Percentiles rank a stretch among this genome's conserved stretches.
These are phyloP conservation scores for Ligdia adustata DNA, from an alignment of 2,888 invertebrate species.

Conservation along the genomic window DNA sequence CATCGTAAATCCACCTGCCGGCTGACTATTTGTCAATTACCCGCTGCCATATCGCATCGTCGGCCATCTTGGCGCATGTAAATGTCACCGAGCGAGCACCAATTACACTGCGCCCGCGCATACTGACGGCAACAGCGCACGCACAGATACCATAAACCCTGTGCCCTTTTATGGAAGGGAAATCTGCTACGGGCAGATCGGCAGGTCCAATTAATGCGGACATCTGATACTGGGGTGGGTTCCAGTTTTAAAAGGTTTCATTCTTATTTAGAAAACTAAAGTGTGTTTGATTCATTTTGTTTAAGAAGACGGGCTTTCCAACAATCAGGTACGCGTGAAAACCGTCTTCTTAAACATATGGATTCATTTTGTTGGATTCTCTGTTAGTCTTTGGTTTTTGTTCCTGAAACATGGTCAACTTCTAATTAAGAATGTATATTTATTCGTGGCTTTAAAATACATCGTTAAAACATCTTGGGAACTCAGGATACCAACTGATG, in stretches of 20 bases:
- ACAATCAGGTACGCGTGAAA: no score
- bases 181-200: slow-evolving; percentile 65
- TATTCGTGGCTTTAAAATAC: no score
- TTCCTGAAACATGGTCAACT: no score
- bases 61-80: slow-evolving; percentile 80
- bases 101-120: slow-evolving; percentile 80
- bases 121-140: slow-evolving; percentile 73
- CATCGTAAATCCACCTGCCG: slow-evolving; percentile 36
- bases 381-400: no score
- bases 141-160: slow-evolving; percentile 79
- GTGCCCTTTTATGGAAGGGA: slow-evolving; percentile 79
- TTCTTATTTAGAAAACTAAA: no score
- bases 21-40: slow-evolving; percentile 77
- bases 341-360: no score
- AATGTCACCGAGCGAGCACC: slow-evolving; percentile 79
- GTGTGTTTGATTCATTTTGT: no score
- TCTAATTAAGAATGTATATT: no score
- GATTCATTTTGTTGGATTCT: no score
- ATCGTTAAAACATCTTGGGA: no score
- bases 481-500: no score
- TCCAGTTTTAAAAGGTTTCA: slow-evolving; percentile 29
- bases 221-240: slow-evolving; percentile 60
- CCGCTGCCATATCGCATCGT: slow-evolving; percentile 65
- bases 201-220: slow-evolving; percentile 77
- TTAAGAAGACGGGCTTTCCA: no score